These are phyloP conservation scores for Busseola fusca DNA, from an alignment of 2,888 invertebrate species.

Conservation along the genomic window DNA sequence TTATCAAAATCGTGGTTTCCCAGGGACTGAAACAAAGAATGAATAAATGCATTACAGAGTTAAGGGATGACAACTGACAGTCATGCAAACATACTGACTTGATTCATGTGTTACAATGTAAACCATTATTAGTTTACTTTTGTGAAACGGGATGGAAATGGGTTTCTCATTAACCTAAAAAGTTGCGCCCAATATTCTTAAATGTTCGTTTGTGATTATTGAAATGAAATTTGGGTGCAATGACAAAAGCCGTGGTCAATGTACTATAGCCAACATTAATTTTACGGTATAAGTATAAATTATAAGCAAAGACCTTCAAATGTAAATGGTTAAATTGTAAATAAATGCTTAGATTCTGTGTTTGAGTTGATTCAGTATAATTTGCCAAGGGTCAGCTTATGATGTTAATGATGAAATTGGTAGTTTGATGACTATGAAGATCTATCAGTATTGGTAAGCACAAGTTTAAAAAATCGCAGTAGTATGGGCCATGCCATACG, in stretches of 20 bases:
- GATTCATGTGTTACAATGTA: constrained; percentile 3
- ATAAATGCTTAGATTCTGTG: neutral
- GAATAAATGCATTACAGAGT: constrained; percentile 30
- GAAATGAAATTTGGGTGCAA: neutral
- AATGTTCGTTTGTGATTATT: constrained; percentile 1
- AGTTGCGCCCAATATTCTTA: neutral
- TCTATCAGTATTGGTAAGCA: neutral
- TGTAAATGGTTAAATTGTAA: neutral
- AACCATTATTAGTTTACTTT: constrained; percentile 12
- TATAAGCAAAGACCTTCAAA: neutral
- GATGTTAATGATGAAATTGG: neutral
- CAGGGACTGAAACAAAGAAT: constrained; percentile 91
- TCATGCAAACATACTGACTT: constrained; percentile 29
- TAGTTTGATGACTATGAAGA: neutral
- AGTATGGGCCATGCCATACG: neutral
- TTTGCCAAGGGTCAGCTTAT: neutral
- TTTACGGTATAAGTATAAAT: neutral
- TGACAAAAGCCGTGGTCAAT: neutral
- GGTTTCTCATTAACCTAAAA: neutral
- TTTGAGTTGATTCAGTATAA: neutral
- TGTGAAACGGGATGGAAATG: neutral
- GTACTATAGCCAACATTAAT: neutral
- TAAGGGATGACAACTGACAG: neutral
- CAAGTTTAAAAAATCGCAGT: neutral
- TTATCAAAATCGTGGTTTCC: constrained; percentile 98